These are phyloP conservation scores for Neodiprion virginianus DNA, from an alignment of 1,140 invertebrate species.

Conservation along the genomic window DNA sequence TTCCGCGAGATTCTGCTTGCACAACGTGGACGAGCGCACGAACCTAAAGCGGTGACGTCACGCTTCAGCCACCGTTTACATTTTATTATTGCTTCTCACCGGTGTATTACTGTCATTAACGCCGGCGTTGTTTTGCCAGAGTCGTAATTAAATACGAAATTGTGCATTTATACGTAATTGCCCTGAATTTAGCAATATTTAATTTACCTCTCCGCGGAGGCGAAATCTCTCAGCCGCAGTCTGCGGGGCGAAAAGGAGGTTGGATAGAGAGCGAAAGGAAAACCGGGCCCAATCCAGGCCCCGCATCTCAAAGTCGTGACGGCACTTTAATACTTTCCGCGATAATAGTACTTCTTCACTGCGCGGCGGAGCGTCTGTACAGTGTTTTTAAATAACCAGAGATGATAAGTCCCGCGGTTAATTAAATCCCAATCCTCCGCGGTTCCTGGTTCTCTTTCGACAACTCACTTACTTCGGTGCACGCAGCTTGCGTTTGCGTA, in stretches of 20 bases:
- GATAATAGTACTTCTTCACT: slow-evolving; percentile 30
- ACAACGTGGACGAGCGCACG: background rate
- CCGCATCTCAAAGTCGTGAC: slow-evolving; percentile 32
- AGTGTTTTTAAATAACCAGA: background rate
- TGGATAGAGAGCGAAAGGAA: slow-evolving; percentile 3
- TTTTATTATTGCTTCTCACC: slow-evolving; percentile 49
- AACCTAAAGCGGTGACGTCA: slow-evolving; percentile 27
- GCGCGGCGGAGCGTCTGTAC: background rate
- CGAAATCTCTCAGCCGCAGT: background rate
- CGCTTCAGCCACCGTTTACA: slow-evolving; percentile 32
- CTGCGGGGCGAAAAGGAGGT: background rate
- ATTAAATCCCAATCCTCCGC: background rate
- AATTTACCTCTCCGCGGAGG: slow-evolving; percentile 34
- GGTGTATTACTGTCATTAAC: slow-evolving; percentile 51
- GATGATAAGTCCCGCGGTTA: background rate
- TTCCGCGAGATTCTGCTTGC: background rate
- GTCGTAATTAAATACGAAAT: slow-evolving; percentile 57
- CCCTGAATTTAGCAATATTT: slow-evolving; percentile 57
- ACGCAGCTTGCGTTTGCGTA: too few species aligned
- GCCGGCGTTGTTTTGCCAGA: slow-evolving; percentile 34
- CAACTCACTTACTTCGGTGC: too few species aligned
- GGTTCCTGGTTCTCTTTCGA: too few species aligned
- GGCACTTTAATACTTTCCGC: slow-evolving; percentile 44
- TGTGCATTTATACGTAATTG: slow-evolving; percentile 47
- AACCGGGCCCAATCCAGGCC: slow-evolving; percentile 16